Evolutionary conservation across 2,113 vertebrate genomes (phyloP), one percentile per base, ranked within the genome.

Genomic region (Cervus canadensis): DNA sequence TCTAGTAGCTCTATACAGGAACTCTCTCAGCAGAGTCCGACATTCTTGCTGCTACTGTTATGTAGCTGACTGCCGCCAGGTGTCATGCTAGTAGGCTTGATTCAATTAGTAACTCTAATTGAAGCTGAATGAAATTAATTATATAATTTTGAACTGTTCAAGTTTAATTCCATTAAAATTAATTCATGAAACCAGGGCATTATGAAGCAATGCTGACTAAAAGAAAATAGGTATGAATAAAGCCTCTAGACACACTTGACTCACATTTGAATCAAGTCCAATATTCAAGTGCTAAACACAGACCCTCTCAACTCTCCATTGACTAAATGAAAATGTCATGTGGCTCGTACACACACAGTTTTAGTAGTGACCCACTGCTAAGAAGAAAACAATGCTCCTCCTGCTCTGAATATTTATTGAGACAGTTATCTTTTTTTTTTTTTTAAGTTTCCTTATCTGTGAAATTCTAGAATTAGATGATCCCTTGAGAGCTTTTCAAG

Each of bases 131-230:
- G 86, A 98, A 98, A 98, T 98, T 98, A 98, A 98, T 98, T 97
- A 97, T 98, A 98, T 97, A 97, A 98, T 97, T 98, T 98, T 96
- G 97, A 98, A 89, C 97, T 98, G 97, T 97, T 98, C 97, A 97
- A 96, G 96, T 97, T 97, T 98, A 98, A 98, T 98, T 98, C 96
- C 97, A 98, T 97, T 98, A 98, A 97, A 97, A 98, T 98, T 97
- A 98, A 98, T 97, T 98, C 97, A 98, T 81, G 96, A 96, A 97
- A 93, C 96, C 93, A 97, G 94, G 97, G 95, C 95, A 98, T 97
- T 98, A 97, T 89, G 93, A 96, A 95, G 97, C 96, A 97, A 92
- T 97, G 97, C 97, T 97, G 97, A 97, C 96, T 97, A 95, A 97
- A 98, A 97, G 97, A 97, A 97, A 98, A 93, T 93, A 97, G 97